Evolutionary conservation across 2,797 vertebrate genomes (phyloP).

Genomic region (Lepidocolaptes lacrymiger): DNA sequence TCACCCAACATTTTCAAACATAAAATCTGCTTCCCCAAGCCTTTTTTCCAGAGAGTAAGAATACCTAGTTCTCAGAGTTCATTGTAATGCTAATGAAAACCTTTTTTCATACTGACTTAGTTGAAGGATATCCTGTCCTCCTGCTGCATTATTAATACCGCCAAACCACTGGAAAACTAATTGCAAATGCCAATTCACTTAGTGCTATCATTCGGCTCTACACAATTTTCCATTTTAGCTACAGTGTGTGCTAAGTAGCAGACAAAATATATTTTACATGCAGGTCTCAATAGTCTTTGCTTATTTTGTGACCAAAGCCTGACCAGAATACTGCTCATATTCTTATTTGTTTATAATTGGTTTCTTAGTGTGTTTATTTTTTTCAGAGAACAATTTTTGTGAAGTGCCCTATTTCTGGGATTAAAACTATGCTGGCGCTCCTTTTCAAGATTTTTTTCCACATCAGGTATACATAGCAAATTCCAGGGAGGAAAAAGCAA

Average conservation of each 20-base stretch:
- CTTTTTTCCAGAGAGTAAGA: constrained; percentile 22
- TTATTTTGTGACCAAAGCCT: constrained; percentile 19
- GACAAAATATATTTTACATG: constrained; percentile 53
- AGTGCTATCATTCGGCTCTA: constrained; percentile 46
- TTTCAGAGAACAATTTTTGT: neutral
- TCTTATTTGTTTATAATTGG: constrained; percentile 15
- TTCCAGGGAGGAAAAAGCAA: neutral
- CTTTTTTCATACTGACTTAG: constrained; percentile 48
- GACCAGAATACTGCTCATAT: neutral
- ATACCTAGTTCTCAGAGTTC: constrained; percentile 31
- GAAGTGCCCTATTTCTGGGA: neutral
- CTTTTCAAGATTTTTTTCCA: neutral
- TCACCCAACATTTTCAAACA: constrained; percentile 7
- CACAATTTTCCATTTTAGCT: constrained; percentile 73
- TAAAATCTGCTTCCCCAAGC: neutral
- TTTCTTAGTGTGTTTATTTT: neutral
- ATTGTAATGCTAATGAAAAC: constrained; percentile 68
- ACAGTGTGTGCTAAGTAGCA: constrained; percentile 33
- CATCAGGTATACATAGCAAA: neutral
- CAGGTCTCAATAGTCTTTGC: constrained; percentile 12
- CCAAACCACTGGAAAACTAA: constrained; percentile 73
- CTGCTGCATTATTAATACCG: constrained; percentile 69
- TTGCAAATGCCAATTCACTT: constrained; percentile 71
- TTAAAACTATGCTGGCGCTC: neutral
- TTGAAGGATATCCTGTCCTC: constrained; percentile 71